Percentiles rank a stretch among this genome's conserved stretches.
Conservation (phyloP, 2,113 vertebrate species). For the Aldabrachelys gigantea region DNA sequence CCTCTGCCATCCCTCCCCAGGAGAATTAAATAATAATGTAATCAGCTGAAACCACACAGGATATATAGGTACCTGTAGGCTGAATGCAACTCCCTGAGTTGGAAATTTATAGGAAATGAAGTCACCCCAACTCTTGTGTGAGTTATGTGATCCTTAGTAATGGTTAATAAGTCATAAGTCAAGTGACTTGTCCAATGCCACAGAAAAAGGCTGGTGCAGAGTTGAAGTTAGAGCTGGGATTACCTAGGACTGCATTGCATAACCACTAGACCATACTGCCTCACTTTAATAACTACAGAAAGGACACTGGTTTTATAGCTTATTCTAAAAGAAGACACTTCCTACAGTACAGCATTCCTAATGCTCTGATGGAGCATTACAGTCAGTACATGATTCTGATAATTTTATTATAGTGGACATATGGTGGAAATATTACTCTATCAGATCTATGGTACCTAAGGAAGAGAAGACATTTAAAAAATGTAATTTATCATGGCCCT, state of each 20-base stretch:
- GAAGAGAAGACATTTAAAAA: not conserved
- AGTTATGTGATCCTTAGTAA: not conserved
- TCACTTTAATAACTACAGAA: not conserved
- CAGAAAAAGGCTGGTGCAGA: not conserved
- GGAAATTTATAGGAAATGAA: not conserved
- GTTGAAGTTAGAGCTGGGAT: not conserved
- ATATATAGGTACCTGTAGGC: not conserved
- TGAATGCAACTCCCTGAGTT: not conserved
- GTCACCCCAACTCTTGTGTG: not conserved
- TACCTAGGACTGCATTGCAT: not conserved
- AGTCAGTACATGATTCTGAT: not conserved
- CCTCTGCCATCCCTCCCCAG: not conserved
- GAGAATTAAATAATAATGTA: not conserved
- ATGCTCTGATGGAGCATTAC: not conserved
- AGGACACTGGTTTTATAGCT: not conserved
- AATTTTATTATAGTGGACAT: not conserved
- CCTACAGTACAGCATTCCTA: not conserved
- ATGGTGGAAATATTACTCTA: not conserved
- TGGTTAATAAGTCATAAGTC: not conserved
- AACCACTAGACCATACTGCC: not conserved
- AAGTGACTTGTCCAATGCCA: not conserved
- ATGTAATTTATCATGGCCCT: not conserved
- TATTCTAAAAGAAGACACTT: not conserved
- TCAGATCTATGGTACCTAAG: not conserved
- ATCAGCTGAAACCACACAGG: not conserved